phyloP scores from a whole-genome alignment of 2,113 vertebrate species.

The Anolis sagrei region DNA sequence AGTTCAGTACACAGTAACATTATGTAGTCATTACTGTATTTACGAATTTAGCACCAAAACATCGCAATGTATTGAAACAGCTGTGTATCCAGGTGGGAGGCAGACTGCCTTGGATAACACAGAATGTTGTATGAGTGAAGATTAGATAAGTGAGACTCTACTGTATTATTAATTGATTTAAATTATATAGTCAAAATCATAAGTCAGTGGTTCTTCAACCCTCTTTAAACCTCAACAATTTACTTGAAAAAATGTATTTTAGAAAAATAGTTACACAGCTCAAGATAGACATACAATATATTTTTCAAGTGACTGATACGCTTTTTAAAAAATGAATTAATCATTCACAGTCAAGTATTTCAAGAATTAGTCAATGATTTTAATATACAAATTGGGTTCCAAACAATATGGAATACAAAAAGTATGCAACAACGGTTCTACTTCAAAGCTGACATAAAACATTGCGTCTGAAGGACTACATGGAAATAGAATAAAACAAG shows the following conservation, averaged over 20 bases:
- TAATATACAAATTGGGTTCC: slow-evolving; percentile 43
- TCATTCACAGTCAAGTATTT: slow-evolving; percentile 38
- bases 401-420: slow-evolving; percentile 29
- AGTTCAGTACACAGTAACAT: no score
- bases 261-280: slow-evolving; percentile 6
- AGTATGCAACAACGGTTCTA: slow-evolving; percentile 8
- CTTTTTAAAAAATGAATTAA: slow-evolving; percentile 50
- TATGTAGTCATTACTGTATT: no score
- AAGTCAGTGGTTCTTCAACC: no score
- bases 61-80: no score
- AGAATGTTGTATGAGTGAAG: no score
- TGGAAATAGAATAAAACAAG: slow-evolving; percentile 6
- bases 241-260: neutral
- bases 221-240: no score
- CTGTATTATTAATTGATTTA: neutral
- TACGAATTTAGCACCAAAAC: no score
- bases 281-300: slow-evolving; percentile 13
- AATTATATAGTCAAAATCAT: no score
- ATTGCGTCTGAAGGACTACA: slow-evolving; percentile 38
- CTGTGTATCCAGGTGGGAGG: no score
- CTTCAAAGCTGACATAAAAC: slow-evolving; percentile 34
- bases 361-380: slow-evolving; percentile 19
- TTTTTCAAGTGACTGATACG: slow-evolving; percentile 44
- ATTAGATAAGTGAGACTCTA: no score
- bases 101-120: no score